These are phyloP conservation scores for Sesamia inferens DNA, from an alignment of 2,888 invertebrate species.

Conservation along the genomic window DNA sequence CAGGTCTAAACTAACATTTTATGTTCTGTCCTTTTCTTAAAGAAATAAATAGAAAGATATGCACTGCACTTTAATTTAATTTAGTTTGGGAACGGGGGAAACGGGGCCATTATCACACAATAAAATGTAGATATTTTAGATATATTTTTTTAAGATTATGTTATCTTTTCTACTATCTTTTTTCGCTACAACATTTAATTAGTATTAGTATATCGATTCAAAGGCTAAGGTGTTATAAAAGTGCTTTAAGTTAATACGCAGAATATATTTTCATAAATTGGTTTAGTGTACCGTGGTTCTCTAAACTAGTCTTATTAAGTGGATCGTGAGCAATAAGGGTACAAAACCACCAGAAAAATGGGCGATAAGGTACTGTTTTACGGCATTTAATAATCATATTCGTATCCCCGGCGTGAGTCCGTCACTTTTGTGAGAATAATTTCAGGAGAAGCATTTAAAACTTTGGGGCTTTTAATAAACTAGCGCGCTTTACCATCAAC, in stretches of 20 bases:
- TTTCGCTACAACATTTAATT: not conserved
- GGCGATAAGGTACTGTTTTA: slow-evolving; percentile 13
- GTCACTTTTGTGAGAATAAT: too few relatives aligned
- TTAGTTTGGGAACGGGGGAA: too few relatives aligned
- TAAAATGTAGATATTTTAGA: not conserved
- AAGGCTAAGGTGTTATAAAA: not conserved
- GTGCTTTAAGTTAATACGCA: not conserved
- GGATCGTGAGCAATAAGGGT: not conserved
- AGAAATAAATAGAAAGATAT: too few relatives aligned
- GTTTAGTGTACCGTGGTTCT: not conserved
- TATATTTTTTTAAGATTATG: slow-evolving; percentile 14
- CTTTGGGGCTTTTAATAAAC: too few relatives aligned
- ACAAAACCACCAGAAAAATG: not conserved
- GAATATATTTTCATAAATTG: not conserved
- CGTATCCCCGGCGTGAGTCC: too few relatives aligned
- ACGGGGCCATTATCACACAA: slow-evolving; percentile 7
- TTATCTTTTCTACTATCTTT: slow-evolving; percentile 15
- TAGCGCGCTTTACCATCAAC: too few relatives aligned
- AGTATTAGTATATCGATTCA: not conserved
- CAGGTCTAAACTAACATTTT: too few relatives aligned
- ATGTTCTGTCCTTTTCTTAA: too few relatives aligned
- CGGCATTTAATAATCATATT: too few relatives aligned
- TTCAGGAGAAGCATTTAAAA: too few relatives aligned
- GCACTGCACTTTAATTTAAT: too few relatives aligned
- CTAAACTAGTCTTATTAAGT: not conserved